phyloP scores from a whole-genome alignment of 2,113 vertebrate species.

The Choloepus hoffmanni region DNA sequence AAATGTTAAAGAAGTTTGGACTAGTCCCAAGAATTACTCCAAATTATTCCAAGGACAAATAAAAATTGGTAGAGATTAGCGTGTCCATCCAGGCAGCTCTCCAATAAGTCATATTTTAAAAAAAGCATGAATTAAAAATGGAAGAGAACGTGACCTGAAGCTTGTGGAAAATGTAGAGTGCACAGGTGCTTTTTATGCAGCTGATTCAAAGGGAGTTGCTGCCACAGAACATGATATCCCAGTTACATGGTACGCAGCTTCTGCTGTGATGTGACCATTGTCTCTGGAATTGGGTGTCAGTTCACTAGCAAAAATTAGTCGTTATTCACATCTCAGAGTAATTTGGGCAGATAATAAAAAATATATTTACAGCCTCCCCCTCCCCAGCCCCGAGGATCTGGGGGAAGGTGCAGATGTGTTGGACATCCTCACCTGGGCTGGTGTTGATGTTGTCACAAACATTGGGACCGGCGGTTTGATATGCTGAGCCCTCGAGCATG shows the following conservation, averaged over 20 bases:
- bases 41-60: background rate
- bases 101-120: background rate
- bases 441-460: too few species aligned
- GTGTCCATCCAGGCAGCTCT: background rate
- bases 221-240: accelerated
- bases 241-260: background rate
- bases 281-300: background rate
- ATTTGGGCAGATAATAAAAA: too few species aligned
- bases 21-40: background rate
- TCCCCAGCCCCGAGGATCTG: too few species aligned
- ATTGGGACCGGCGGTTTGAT: too few species aligned
- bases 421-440: too few species aligned
- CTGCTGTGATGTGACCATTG: background rate
- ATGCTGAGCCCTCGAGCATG: too few species aligned
- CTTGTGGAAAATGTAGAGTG: background rate
- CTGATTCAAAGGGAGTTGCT: accelerated
- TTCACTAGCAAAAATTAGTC: too few species aligned
- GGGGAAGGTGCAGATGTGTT: too few species aligned
- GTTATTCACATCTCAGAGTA: too few species aligned
- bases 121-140: background rate
- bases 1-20: background rate
- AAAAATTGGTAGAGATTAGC: background rate
- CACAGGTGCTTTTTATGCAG: background rate
- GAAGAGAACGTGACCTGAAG: background rate
- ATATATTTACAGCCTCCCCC: too few species aligned